Base-by-base conservation (phyloP, 1,140 invertebrate genomes). In the Maconellicoccus hirsutus region DNA sequence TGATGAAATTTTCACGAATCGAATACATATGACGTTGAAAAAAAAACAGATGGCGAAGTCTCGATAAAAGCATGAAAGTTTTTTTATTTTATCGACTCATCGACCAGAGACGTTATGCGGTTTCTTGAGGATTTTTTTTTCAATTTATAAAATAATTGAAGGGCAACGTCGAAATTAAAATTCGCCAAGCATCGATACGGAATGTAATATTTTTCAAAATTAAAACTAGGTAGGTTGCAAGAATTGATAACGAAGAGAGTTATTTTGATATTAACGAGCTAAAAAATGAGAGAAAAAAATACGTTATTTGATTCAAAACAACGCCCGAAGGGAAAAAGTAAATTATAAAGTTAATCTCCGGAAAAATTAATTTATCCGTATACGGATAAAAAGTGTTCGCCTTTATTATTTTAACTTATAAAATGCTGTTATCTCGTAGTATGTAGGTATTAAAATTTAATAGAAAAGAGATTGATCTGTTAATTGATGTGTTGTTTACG, bases 341-440 rank as follows among this genome's bases (percentile, higher is more conserved):
- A 66, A 66, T 66, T 66, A 66, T 66, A 66, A 66, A 66, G 61
- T 66, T 26, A 25, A 66, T 66, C 61, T 66, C 61, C 61, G 61
- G 61, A 66, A 66, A 66, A 66, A 66, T 66, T 66, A 66, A 66
- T 66, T 66, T 66, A 66, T 66, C 61, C 25, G 10, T 66, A 66
- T 66, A 66, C 21, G 61, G 61, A 66, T 66, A 66, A 66, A 66
- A 66, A 66, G 19, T 66, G 61, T 25, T 66, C 61, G 19, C 61
- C 61, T 66, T 66, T 66, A 66, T 66, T 66, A 66, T 66, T 66
- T 66, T 66, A 66, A 26, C 61, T 66, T 23, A 26, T 25, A 66
- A 66, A 66, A 23, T 66, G 22, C 61, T 25, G 61, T 66, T 66
- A 25, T 66, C 61, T 66, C 61, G 52, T 22, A 19, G 6, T 10